These are phyloP conservation scores for Upupa epops DNA, from an alignment of 2,113 vertebrate species.

Conservation along the genomic window DNA sequence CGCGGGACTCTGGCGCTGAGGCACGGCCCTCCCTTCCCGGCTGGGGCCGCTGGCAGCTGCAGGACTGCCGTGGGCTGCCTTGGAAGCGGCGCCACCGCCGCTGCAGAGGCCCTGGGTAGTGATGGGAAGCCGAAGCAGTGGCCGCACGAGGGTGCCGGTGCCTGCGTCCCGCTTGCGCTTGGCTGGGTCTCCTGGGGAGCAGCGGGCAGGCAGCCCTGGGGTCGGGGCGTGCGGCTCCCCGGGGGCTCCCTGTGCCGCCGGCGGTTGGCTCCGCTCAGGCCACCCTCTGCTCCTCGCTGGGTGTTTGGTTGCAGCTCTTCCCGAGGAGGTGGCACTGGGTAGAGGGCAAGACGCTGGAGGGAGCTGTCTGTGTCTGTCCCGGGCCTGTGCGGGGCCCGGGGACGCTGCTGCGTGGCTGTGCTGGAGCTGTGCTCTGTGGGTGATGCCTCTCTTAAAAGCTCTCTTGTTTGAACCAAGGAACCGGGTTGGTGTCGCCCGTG, in stretches of 20 bases:
- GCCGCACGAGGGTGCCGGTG: not conserved
- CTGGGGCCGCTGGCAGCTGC: too few species aligned
- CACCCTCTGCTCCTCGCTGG: not conserved
- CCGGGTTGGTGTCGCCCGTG: fast-evolving
- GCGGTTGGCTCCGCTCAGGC: not conserved
- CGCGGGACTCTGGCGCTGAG: constrained; percentile 64
- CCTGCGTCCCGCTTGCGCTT: not conserved
- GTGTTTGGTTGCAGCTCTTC: not conserved
- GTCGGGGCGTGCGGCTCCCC: fast-evolving
- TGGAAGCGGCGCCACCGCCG: too few species aligned
- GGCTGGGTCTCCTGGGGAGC: not conserved
- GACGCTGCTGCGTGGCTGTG: not conserved
- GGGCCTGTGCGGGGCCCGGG: not conserved
- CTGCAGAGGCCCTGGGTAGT: too few species aligned
- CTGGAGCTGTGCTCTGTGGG: not conserved
- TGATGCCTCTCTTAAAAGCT: not conserved
- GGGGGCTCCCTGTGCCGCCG: not conserved
- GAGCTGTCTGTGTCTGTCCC: not conserved
- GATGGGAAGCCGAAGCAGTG: constrained; percentile 25
- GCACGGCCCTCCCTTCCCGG: too few species aligned
- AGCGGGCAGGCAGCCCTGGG: fast-evolving
- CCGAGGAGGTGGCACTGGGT: too few species aligned
- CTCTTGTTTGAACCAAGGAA: constrained; percentile 47
- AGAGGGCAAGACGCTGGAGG: too few species aligned
- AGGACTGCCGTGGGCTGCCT: too few species aligned